phyloP scores from a whole-genome alignment of 2,113 vertebrate genomes.

The Amblyopsis rosae region DNA sequence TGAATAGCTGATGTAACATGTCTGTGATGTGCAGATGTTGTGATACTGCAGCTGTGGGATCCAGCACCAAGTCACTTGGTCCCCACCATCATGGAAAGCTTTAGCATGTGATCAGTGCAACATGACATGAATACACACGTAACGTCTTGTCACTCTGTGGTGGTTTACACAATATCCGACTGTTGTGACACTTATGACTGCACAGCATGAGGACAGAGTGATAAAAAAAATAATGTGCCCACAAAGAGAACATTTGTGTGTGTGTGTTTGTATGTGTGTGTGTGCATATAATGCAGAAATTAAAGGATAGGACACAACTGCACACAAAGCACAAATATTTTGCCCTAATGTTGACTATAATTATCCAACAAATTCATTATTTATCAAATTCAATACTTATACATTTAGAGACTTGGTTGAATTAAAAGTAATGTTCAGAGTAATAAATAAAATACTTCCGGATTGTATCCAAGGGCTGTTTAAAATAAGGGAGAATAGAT shows the following conservation, averaged over 20 bases:
- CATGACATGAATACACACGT: conserved; percentile 20
- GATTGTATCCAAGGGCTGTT: no score
- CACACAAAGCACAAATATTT: not conserved
- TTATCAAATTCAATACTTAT: no score
- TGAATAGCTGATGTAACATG: not conserved
- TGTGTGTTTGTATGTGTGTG: not conserved
- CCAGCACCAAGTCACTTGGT: conserved; percentile 1
- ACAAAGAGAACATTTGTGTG: not conserved
- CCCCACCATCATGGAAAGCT: conserved; percentile 51
- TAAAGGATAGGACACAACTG: not conserved
- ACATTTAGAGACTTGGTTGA: no score
- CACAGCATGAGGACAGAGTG: conserved; percentile 14
- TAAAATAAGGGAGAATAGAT: no score
- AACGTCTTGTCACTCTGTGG: not conserved
- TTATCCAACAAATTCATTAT: no score
- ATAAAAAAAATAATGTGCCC: not conserved
- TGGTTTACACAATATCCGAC: conserved; percentile 69
- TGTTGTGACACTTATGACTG: conserved; percentile 51
- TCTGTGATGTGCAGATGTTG: conserved; percentile 11
- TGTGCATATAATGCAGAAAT: not conserved
- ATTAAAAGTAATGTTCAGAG: no score
- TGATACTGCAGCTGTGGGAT: not conserved
- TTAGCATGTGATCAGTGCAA: conserved; percentile 15
- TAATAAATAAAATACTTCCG: no score
- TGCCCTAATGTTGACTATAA: not conserved